Evolutionary conservation across 2,797 vertebrate species (phyloP), one percentile per base, ranked within the genome.

Genomic region (Spheniscus humboldti): DNA sequence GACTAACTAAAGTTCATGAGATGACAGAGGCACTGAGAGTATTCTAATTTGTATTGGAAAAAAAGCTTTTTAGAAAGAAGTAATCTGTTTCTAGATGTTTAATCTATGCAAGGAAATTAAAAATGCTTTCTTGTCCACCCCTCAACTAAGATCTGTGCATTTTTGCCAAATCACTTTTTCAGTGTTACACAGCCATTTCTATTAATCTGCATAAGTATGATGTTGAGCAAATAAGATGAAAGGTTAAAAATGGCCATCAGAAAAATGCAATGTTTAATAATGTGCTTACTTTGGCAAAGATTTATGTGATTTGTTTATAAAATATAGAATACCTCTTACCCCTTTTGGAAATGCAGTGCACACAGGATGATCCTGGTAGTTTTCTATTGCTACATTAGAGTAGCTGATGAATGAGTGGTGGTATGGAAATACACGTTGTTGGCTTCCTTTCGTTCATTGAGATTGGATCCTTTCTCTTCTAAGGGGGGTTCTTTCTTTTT

Each of bases 141-240:
- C 6, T 68, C 12, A 27, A 17, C 57, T 82, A 31, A 2, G 2
- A 13, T 52, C 6, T 0, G 2, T 67, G 16, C 39, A 2, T 17
- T 82, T 90, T 85, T 94, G 11, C 25, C 48, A 67, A 8, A 57
- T 90, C 13, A 3, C 15, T 68, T 91, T 88, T 82, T n/a, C 52
- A 37, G 37, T 47, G 28, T 76, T 73, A 37, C 4, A 1, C 5
- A 2, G 39, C 25, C 13, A 3, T 89, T 91, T 95, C 72, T 85
- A 22, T 72, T 75, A 85, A 53, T 45, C 31, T 66, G 45, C 24
- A 7, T 59, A 72, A 68, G 33, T 14, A 4, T 22, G 23, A 12
- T 68, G 20, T 62, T 72, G 47, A 69, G 9, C 31, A 75, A 82
- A 16, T 75, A 53, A 53, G 55, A 64, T n/a, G 19, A 85, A 62